Evolutionary conservation across 1,140 invertebrate species (phyloP), one percentile per base, ranked within the genome.

Genomic region (Dryas iulia): DNA sequence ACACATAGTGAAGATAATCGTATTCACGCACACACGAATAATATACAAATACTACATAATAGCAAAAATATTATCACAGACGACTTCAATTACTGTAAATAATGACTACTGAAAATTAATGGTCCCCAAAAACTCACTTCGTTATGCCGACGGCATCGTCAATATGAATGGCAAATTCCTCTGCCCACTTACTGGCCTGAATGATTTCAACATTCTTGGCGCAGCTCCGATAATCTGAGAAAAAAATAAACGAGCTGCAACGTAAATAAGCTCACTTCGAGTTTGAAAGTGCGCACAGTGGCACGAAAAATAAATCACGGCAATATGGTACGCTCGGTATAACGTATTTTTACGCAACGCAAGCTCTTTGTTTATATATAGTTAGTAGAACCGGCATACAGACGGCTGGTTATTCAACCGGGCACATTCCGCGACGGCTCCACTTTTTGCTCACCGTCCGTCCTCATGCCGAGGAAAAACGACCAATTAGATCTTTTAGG

Each of bases 201-300:
- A 91, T 91, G 89, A 87, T 91, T 89, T 91, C 87, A 77, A 91
- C 87, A 91, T 91, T 90, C 89, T 90, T 91, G 89, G 89, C 89
- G 79, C 81, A 74, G 81, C 77, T 87, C 82, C 85, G 86, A 90
- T 90, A 85, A 90, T 91, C 84, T 71, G 79, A 78, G 82, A 87
- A 89, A 91, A 84, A 89, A 90, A 89, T 83, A 89, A 89, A 89
- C 83, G 82, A 79, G 66, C 74, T 70, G 68, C 80, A 83, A 82
- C 79, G 86, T 91, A 89, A 91, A 89, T 88, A 87, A 85, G 77
- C 78, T 62, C 82, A 82, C 73, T 83, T 78, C 56, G 76, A 78
- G 77, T 81, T 81, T 78, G 80, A 71, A 84, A 82, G 84, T 82
- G 83, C 76, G 78, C 86, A 85, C 83, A 75, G 81, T 82, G 79